Base-by-base conservation (phyloP, 2,113 vertebrate genomes). In the Anhinga rufa region DNA sequence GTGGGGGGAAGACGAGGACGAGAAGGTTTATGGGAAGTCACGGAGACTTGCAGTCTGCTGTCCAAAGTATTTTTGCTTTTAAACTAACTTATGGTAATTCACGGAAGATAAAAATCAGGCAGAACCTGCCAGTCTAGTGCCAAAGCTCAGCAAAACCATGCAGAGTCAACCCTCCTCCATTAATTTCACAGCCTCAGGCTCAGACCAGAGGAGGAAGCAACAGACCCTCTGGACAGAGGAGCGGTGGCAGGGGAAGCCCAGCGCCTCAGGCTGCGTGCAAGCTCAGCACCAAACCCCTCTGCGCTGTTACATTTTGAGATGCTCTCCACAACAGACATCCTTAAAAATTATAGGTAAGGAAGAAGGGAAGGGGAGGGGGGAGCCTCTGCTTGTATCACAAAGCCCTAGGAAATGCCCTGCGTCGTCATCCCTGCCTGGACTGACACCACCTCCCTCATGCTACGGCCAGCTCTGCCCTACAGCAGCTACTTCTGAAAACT, bases 231-330 rank as follows among this genome's bases (percentile, higher is more conserved):
- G 40, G 62, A 28, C 42, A 66, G 89, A 17, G 1, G 6, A 61
- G 31, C 1, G 8, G 16, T 18, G 24, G 70, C 32, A 68, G 32
- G 25, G 14, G 54, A 60, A 51, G 46, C 29, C 20, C 7, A 51
- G 38, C 0, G 1, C 2, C 48, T 38, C 31, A 5, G 26, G 31
- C n/a, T 14, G 25, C 1, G 10, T 9, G 29, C 28, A 21, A 57
- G 34, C 54, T 74, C 54, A 85, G 40, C 54, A 76, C 31, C 38
- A 83, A 76, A 65, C 9, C 52, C 36, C 49, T 57, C 18, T 1
- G 10, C 12, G 38, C 54, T 14, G 2, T 24, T 21, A n/a, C 51
- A 31, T 4, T 3, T 29, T 0, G 0, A 65, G 54, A 48, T 28
- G 17, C 36, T 38, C 54, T 32, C 40, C 46, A 24, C 1, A 3